phyloP scores from a whole-genome alignment of 2,113 vertebrate species.

The Macrotus californicus region DNA sequence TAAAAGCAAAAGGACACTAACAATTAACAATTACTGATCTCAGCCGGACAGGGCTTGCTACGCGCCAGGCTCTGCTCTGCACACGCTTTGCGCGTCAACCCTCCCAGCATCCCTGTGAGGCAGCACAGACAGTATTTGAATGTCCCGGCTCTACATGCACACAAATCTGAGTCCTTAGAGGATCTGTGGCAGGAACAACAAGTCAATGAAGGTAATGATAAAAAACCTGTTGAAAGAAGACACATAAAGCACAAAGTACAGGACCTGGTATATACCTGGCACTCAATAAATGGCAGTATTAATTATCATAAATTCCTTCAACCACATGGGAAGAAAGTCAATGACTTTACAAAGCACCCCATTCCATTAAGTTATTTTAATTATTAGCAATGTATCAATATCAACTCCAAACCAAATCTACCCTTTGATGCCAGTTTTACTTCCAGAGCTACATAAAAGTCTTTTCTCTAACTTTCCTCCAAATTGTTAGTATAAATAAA shows the following conservation, averaged over 20 bases:
- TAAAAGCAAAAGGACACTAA: background rate
- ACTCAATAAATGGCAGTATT: background rate
- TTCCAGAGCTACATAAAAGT: background rate
- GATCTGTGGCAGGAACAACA: background rate
- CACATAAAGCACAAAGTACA: background rate
- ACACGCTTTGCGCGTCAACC: background rate
- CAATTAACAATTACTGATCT: background rate
- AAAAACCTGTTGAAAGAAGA: background rate
- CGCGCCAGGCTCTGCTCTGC: background rate
- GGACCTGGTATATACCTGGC: background rate
- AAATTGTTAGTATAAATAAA: constrained; percentile 16
- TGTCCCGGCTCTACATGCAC: background rate
- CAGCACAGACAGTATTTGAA: background rate
- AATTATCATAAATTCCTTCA: constrained; percentile 9
- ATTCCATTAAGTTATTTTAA: background rate
- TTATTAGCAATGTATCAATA: background rate
- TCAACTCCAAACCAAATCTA: background rate
- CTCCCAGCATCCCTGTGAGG: background rate
- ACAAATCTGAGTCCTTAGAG: background rate
- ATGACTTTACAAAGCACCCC: background rate
- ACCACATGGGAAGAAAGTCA: background rate
- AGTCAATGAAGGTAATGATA: background rate
- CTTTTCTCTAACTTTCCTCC: background rate
- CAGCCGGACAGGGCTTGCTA: background rate
- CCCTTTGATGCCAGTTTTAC: background rate